Evolutionary conservation across 2,797 vertebrate species (phyloP).

Genomic region (Ceryle rudis): DNA sequence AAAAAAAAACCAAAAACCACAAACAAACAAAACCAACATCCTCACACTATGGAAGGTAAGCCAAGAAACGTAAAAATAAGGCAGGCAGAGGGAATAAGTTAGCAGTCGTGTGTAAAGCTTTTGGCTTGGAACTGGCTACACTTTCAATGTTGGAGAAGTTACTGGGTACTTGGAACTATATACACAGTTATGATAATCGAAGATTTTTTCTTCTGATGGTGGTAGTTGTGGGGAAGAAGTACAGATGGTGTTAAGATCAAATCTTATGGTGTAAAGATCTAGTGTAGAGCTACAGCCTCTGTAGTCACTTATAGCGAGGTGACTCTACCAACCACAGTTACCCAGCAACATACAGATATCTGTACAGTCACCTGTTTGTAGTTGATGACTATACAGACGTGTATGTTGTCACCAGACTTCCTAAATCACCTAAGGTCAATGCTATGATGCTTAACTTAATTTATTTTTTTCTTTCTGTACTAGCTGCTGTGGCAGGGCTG

Average conservation of each 20-base stretch:
- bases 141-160: background rate
- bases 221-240: background rate
- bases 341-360: fast-evolving
- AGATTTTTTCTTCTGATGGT: background rate
- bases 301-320: background rate
- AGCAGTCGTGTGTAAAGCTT: background rate
- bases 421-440: background rate
- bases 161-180: background rate
- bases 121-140: background rate
- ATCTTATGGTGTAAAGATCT: background rate
- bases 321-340: fast-evolving
- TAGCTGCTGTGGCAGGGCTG: background rate
- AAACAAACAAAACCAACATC: background rate
- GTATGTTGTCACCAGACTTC: background rate
- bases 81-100: background rate
- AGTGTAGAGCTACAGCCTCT: background rate
- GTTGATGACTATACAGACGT: fast-evolving
- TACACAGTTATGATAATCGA: background rate
- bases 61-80: background rate
- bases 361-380: background rate
- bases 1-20: background rate
- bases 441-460: too few species aligned
- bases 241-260: background rate
- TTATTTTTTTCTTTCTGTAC: fast-evolving
- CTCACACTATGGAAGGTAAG: background rate